Conservation (phyloP, 2,888 invertebrate genomes). For the Tenthredo livida region DNA sequence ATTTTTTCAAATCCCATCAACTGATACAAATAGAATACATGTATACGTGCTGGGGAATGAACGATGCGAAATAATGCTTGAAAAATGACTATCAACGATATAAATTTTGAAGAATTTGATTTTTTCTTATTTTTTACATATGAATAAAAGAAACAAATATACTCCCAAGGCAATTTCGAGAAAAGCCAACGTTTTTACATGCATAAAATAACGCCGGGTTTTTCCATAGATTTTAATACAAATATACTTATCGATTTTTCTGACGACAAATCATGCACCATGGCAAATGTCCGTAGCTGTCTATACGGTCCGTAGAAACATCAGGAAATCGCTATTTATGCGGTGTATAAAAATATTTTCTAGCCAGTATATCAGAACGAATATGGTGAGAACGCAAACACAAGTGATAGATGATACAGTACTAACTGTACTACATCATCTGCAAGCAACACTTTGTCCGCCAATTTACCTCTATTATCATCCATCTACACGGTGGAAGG, state of each 20-base stretch:
- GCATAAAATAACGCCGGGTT: background rate
- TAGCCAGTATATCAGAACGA: background rate
- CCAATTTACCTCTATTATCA: slow-evolving; percentile 51
- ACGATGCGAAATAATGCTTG: background rate
- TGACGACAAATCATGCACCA: background rate
- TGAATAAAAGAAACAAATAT: background rate
- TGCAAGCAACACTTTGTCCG: slow-evolving; percentile 52
- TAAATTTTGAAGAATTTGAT: background rate
- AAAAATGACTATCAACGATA: background rate
- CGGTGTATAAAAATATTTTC: slow-evolving; percentile 30
- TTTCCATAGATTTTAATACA: slow-evolving; percentile 23
- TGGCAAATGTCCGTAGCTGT: background rate
- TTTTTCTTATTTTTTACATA: background rate
- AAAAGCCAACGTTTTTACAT: background rate
- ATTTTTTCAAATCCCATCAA: slow-evolving; percentile 1
- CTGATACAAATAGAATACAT: background rate
- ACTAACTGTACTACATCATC: slow-evolving; percentile 48
- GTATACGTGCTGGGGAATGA: background rate
- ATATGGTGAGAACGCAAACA: slow-evolving; percentile 36
- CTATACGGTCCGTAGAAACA: background rate
- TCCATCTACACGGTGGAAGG: slow-evolving; percentile 33
- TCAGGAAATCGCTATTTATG: slow-evolving; percentile 51
- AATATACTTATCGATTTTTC: slow-evolving; percentile 6
- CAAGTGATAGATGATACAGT: slow-evolving; percentile 44
- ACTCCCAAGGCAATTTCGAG: background rate